These are phyloP conservation scores for Nymphalis polychloros DNA, from an alignment of 2,888 invertebrate species.

Conservation along the genomic window DNA sequence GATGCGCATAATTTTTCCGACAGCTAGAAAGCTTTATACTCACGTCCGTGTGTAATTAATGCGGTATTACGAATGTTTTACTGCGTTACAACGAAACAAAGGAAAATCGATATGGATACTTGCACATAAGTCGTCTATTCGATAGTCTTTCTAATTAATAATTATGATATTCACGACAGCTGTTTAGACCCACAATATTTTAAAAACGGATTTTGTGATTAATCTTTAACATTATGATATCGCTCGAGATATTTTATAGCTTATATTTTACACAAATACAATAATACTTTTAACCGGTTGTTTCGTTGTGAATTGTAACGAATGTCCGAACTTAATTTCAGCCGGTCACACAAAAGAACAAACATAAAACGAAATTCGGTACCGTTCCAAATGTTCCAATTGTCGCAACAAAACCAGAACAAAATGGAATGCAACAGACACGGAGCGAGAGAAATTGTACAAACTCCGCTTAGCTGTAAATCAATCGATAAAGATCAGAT, in stretches of 20 bases:
- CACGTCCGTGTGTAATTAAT: constrained; percentile 35
- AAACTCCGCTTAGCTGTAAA: constrained; percentile 49
- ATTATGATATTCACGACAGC: background rate
- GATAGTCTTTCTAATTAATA: background rate
- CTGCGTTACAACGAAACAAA: constrained; percentile 38
- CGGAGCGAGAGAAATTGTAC: constrained; percentile 46
- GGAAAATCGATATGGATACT: constrained; percentile 21
- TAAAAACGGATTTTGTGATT: no score
- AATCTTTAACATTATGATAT: no score
- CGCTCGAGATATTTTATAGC: no score
- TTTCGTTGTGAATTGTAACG: constrained; percentile 1
- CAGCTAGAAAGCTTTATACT: constrained; percentile 67
- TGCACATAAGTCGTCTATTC: constrained; percentile 1
- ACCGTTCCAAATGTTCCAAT: constrained; percentile 35
- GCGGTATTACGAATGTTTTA: constrained; percentile 47
- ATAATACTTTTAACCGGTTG: background rate
- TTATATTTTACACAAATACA: background rate
- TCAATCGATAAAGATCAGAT: constrained; percentile 56
- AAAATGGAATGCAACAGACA: constrained; percentile 37
- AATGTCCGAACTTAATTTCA: constrained; percentile 18
- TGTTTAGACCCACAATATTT: no score
- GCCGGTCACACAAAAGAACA: constrained; percentile 18
- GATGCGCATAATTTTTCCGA: constrained; percentile 63
- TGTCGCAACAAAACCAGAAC: constrained; percentile 38
- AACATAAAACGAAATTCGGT: constrained; percentile 23